Conservation (phyloP, 2,797 vertebrate genomes). For the Gobio occitaniae region DNA sequence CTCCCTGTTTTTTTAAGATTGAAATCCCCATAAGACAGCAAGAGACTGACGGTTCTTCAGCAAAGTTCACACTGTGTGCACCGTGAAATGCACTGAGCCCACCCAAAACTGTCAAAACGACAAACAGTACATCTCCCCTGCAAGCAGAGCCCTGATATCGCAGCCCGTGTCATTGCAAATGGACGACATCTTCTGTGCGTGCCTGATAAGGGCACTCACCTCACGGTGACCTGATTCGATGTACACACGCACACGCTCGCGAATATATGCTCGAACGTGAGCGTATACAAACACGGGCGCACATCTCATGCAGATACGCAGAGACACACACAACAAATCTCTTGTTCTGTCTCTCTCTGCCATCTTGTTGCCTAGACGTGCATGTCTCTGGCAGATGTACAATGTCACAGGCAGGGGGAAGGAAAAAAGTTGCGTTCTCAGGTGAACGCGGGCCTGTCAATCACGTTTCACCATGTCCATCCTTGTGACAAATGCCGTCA, state of each 20-base stretch:
- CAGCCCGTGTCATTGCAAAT: constrained; percentile 73
- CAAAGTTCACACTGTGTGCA: constrained; percentile 74
- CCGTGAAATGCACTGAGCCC: constrained; percentile 72
- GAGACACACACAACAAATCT: constrained; percentile 41
- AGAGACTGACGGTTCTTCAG: constrained; percentile 74
- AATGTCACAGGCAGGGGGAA: constrained; percentile 45
- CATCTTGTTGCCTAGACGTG: constrained; percentile 58
- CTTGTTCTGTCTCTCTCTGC: constrained; percentile 47
- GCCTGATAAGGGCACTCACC: constrained; percentile 77
- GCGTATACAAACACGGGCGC: constrained; percentile 28
- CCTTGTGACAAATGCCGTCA: constrained; percentile 73
- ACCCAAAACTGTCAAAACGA: constrained; percentile 77
- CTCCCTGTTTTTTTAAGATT: constrained; percentile 70
- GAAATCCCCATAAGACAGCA: constrained; percentile 70
- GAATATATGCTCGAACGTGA: constrained; percentile 54
- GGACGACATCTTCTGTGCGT: constrained; percentile 74
- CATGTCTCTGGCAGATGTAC: constrained; percentile 60
- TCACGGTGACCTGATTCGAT: constrained; percentile 70
- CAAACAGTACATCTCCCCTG: constrained; percentile 72
- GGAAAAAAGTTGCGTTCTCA: constrained; percentile 58
- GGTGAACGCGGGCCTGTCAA: constrained; percentile 63
- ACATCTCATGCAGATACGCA: constrained; percentile 30
- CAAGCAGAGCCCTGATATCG: constrained; percentile 70
- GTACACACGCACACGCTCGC: constrained; percentile 39
- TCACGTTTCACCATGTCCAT: constrained; percentile 71